Base-by-base conservation (phyloP, 2,797 vertebrate species). In the Adelosebastes latens region DNA sequence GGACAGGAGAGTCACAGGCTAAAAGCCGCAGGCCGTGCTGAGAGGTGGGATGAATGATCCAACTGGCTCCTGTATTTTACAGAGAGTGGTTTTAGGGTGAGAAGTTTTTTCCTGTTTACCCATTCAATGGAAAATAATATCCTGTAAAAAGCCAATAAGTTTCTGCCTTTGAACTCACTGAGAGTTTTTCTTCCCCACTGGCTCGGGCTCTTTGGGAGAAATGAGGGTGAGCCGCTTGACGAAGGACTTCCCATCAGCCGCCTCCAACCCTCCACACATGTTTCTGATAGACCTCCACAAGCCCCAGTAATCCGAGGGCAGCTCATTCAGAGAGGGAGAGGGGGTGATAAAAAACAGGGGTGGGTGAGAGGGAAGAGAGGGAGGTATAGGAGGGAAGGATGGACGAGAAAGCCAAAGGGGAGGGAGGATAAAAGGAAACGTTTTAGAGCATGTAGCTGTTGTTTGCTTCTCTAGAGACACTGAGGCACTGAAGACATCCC, bases 241-340 rank as follows among this genome's bases (percentile, higher is more conserved):
- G 84, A 92, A 93, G 95, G 88, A 90, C 92, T 95, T 95, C 90
- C 74, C 91, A 92, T 88, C 88, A 87, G 75, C 93, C 85, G 94
- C 94, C 93, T 93, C 93, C 94, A 93, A 92, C 93, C 84, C 92
- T 62, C 85, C 92, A 96, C 96, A 96, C 93, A 94, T 97, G 96
- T 92, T 97, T 97, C 95, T 97, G 95, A 97, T 96, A 95, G 95
- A 96, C 93, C 94, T 95, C 90, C 92, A 88, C 22, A 91, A 94
- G 94, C 93, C 95, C 91, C 89, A 94, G 93, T 95, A 94, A 94
- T 94, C 94, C 79, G 73, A 91, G 95, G 95, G 93, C 89, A 94
- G 94, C 52, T 94, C 75, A 90, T 92, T 84, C 88, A 93, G 90
- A 91, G 91, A 90, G 92, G 92, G 88, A 92, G 70, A 78, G 86